Evolutionary conservation across 2,888 invertebrate species (phyloP).

Genomic region (Agriopis marginaria): DNA sequence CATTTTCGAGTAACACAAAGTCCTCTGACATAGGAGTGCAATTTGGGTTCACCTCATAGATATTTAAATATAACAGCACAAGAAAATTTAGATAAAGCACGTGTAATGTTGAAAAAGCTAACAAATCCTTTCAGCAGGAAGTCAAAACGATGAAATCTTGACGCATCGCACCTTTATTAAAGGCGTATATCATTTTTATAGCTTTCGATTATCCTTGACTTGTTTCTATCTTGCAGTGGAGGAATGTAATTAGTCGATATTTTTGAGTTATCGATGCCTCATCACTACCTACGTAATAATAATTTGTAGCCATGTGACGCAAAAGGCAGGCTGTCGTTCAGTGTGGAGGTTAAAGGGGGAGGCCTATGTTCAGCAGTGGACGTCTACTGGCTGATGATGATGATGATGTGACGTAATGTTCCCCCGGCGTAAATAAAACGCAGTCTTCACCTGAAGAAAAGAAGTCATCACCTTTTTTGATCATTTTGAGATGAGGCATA

Average conservation of each 20-base stretch:
- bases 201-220: constrained; percentile 38
- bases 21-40: too few species aligned
- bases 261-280: background rate
- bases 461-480: too few species aligned
- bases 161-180: constrained; percentile 51
- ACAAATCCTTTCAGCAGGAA: constrained; percentile 21
- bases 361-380: too few species aligned
- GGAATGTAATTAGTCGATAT: background rate
- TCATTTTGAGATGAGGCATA: too few species aligned
- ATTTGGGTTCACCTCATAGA: background rate
- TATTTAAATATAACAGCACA: background rate
- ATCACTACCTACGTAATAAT: background rate
- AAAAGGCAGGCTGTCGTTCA: too few species aligned
- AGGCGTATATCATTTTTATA: constrained; percentile 53
- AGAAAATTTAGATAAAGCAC: constrained; percentile 18
- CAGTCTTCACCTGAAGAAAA: too few species aligned
- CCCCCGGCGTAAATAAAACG: too few species aligned
- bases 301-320: too few species aligned
- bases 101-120: constrained; percentile 2
- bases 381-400: too few species aligned
- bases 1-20: too few species aligned
- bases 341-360: too few species aligned
- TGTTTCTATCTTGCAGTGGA: constrained; percentile 22
- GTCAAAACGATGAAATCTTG: constrained; percentile 28
- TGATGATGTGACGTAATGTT: too few species aligned